Base-by-base conservation (phyloP, 1,140 invertebrate species). In the Nephila pilipes region DNA sequence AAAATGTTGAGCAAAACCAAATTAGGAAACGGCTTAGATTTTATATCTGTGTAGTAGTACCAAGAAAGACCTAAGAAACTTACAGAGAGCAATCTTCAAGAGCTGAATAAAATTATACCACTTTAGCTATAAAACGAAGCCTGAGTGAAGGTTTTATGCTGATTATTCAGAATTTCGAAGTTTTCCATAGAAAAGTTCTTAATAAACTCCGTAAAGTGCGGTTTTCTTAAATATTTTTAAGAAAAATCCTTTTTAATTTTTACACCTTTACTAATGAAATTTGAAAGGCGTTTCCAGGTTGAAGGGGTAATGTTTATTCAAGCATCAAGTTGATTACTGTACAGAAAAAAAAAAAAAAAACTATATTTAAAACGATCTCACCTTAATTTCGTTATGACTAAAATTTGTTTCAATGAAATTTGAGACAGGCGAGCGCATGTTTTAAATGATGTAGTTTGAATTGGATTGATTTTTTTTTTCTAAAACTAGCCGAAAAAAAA, bases 11-110 rank as follows among this genome's bases (percentile, higher is more conserved):
- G 38, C 46, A 25, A 81, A 81, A 81, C 32, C 38, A 81, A 81
- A 81, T 81, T 54, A 55, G 22, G n/a, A 54, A 55, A 81, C 46
- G 80, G 38, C 25, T 81, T 55, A 81, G 46, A 20, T 16, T 81
- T 81, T 81, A 81, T 81, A 25, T 54, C n/a, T 46, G 25, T n/a
- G 46, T 81, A 81, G 80, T 54, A n/a, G 46, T 55, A n/a, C 22
- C 46, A 54, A 20, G 20, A 81, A 81, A 54, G 20, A 81, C 36
- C 38, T 25, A 20, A 55, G 38, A 81, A 46, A 2, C 20, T 81
- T 12, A 81, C 36, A n/a, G 20, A 54, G 36, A 46, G n/a, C 14
- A 81, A 81, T 81, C 18, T 55, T 25, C 20, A n/a, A 12, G 80
- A 55, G 38, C n/a, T 54, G 38, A 55, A 81, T 46, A 38, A 81